Evolutionary conservation across 53 echinoderm and acorn worm genomes (phyloP).

Genomic region (Echinarachnius parma): DNA sequence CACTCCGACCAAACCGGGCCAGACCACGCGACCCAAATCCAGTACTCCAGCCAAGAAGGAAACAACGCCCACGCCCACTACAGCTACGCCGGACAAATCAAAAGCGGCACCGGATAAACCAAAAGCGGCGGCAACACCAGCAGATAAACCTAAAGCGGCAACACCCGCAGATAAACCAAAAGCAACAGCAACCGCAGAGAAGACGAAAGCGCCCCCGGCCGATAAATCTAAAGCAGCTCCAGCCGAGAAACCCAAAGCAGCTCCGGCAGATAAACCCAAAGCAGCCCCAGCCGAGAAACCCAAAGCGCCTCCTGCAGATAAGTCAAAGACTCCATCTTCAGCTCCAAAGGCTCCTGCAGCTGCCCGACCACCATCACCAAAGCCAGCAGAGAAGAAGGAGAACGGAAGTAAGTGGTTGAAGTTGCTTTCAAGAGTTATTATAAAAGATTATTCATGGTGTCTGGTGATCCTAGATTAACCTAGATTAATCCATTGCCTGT

Average conservation of each 20-base stretch:
- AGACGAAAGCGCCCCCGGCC: conserved; percentile 19
- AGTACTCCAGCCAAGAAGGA: conserved; percentile 44
- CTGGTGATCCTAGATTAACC: too few relatives aligned
- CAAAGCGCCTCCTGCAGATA: too few relatives aligned
- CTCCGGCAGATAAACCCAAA: conserved; percentile 11
- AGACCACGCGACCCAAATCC: not conserved
- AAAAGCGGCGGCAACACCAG: not conserved
- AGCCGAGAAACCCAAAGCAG: conserved; percentile 15
- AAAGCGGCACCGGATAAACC: too few relatives aligned
- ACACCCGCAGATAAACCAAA: conserved; percentile 11
- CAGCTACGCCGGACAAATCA: too few relatives aligned
- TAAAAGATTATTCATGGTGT: too few relatives aligned
- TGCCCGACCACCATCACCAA: too few relatives aligned
- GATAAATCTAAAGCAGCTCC: conserved; percentile 22
- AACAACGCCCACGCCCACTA: conserved; percentile 1
- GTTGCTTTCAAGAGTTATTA: too few relatives aligned
- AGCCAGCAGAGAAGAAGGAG: conserved; percentile 45
- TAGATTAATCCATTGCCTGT: too few relatives aligned
- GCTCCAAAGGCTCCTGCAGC: too few relatives aligned
- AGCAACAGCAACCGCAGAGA: not conserved
- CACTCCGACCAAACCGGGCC: conserved; percentile 31
- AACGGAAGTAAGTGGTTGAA: conserved; percentile 45
- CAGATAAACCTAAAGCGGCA: conserved; percentile 15
- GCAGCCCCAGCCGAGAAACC: too few relatives aligned
- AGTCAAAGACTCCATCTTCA: too few relatives aligned